Conservation (phyloP, 2,113 vertebrate species). For the Bos indicus region DNA sequence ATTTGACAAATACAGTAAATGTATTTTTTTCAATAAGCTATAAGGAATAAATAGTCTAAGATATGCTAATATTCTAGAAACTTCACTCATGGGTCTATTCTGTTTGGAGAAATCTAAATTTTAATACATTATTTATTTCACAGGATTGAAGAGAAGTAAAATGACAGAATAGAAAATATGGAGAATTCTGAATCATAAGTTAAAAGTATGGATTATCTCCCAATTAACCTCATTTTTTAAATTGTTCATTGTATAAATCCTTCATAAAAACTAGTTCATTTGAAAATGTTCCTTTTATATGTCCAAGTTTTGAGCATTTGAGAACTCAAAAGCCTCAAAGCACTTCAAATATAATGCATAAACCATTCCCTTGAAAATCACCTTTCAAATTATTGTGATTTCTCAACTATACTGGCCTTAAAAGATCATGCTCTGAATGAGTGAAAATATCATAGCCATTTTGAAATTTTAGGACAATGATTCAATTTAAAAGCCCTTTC, state of each 20-base stretch:
- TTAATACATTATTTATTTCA: background rate
- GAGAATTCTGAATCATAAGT: background rate
- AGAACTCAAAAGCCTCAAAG: constrained; percentile 11
- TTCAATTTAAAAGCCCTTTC: background rate
- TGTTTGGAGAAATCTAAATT: background rate
- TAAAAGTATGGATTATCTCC: background rate
- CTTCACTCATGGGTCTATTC: background rate
- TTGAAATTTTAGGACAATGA: background rate
- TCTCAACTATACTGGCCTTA: background rate
- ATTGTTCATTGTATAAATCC: background rate
- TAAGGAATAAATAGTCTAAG: background rate
- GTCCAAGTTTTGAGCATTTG: background rate
- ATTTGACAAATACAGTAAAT: background rate
- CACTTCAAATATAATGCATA: background rate
- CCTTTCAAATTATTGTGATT: background rate
- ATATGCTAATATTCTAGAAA: constrained; percentile 22
- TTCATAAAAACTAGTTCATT: background rate
- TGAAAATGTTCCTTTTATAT: background rate
- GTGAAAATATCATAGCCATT: background rate
- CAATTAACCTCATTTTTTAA: background rate
- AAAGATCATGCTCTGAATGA: background rate
- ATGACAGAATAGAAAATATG: background rate
- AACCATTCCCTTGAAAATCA: background rate
- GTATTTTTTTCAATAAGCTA: constrained; percentile 8
- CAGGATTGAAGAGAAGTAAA: background rate